Evolutionary conservation across 2,888 invertebrate genomes (phyloP).

Genomic region (Dinocampus coccinellae): DNA sequence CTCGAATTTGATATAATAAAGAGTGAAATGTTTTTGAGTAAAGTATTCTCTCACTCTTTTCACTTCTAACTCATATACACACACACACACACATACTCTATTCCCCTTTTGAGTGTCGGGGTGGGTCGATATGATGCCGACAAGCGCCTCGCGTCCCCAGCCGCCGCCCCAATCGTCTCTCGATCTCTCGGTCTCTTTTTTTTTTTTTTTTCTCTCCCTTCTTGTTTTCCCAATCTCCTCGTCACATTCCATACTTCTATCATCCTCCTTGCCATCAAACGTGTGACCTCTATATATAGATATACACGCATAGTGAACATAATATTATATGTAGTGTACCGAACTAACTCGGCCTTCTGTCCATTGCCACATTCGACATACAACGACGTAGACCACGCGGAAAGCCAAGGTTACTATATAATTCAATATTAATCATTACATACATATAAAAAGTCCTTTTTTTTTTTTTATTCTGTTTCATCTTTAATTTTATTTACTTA

Average conservation of each 20-base stretch:
- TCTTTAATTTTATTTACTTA: no score
- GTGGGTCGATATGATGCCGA: slow-evolving; percentile 65
- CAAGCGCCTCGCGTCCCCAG: slow-evolving; percentile 56
- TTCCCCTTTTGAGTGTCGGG: slow-evolving; percentile 35
- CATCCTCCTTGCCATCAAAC: neutral
- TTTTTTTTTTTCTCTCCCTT: slow-evolving; percentile 12
- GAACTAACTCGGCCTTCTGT: neutral
- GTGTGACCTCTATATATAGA: neutral
- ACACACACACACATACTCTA: neutral
- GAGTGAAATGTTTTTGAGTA: slow-evolving; percentile 52
- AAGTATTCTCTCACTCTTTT: neutral
- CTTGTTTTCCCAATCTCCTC: neutral
- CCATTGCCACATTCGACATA: neutral
- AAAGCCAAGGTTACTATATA: neutral
- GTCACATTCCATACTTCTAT: no score
- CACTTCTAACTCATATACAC: neutral
- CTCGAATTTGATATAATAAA: slow-evolving; percentile 40
- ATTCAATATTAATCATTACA: neutral
- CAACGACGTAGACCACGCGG: neutral
- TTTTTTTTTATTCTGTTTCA: neutral
- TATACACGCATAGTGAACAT: neutral
- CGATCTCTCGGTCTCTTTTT: slow-evolving; percentile 26
- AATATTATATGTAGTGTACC: neutral
- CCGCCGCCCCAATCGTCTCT: slow-evolving; percentile 52
- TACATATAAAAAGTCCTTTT: no score